phyloP scores from a whole-genome alignment of 64 coral and sea anemone species.

The Montipora efflorescens region DNA sequence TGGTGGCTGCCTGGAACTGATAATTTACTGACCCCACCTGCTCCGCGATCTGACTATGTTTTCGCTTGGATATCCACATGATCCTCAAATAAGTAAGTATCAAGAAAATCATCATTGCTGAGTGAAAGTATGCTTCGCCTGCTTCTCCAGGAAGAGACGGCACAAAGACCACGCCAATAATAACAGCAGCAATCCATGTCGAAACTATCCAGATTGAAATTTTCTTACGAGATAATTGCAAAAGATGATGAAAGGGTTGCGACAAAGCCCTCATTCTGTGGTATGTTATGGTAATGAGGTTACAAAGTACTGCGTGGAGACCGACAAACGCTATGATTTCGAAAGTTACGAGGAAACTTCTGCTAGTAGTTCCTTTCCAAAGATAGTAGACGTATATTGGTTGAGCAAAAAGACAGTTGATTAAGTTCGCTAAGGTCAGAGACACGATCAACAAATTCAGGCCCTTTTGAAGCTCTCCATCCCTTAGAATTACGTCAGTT shows the following conservation, averaged over 20 bases:
- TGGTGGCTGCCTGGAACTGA: constrained; percentile 21
- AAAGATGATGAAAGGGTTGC: constrained; percentile 8
- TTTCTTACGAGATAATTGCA: constrained; percentile 3
- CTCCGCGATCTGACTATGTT: neutral
- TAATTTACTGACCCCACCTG: neutral
- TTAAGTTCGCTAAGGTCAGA: constrained; percentile 1
- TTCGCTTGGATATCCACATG: neutral
- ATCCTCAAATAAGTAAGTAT: constrained; percentile 21
- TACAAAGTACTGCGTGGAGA: constrained; percentile 29
- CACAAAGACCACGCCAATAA: neutral
- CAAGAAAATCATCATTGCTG: neutral
- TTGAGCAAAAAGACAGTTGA: constrained; percentile 29
- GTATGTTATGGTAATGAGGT: constrained; percentile 33
- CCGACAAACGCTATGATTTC: constrained; percentile 23
- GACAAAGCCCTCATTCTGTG: constrained; percentile 28
- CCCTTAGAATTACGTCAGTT: neutral
- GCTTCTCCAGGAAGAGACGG: neutral
- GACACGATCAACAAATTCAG: constrained; percentile 39
- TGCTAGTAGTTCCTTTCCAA: neutral
- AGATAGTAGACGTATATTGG: constrained; percentile 38
- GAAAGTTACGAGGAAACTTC: neutral
- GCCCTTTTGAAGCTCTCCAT: constrained; percentile 38
- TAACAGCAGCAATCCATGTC: constrained; percentile 13
- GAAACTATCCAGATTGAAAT: neutral
- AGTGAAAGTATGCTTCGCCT: neutral